Evolutionary conservation across 2,888 invertebrate genomes (phyloP).

Genomic region (Gortyna flavago): DNA sequence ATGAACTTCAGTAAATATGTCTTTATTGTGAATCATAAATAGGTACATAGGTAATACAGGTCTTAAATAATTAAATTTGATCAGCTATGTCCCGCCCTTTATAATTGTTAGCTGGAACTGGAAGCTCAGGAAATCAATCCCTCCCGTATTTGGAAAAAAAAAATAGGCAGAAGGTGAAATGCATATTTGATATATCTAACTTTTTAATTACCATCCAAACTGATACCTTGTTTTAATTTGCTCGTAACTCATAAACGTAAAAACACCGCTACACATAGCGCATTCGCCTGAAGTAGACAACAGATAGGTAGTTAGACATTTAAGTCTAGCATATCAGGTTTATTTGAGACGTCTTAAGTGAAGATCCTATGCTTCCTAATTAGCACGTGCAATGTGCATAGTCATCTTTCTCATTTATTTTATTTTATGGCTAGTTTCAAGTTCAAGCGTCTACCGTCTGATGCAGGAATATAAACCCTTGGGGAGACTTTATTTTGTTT

Average conservation of each 20-base stretch:
- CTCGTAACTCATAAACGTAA: background rate
- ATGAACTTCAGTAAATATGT: background rate
- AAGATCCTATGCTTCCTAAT: conserved; percentile 35
- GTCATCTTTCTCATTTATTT: conserved; percentile 42
- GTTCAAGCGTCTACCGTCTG: conserved; percentile 22
- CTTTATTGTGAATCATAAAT: no score
- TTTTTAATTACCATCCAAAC: background rate
- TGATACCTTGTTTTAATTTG: background rate
- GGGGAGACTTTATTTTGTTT: background rate
- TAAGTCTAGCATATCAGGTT: conserved; percentile 9
- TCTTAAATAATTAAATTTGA: no score
- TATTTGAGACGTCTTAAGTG: background rate
- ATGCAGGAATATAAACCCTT: background rate
- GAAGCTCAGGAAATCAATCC: background rate
- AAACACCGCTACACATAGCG: background rate
- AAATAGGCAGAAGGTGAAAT: background rate
- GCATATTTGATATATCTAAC: background rate
- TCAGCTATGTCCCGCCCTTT: no score
- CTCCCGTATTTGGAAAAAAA: background rate
- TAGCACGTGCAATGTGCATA: conserved; percentile 34
- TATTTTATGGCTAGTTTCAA: conserved; percentile 39
- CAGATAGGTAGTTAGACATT: background rate
- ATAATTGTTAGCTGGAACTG: background rate
- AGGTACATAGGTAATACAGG: no score
- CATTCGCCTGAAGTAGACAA: background rate